phyloP scores from a whole-genome alignment of 2,113 vertebrate species.

The Procapra przewalskii region DNA sequence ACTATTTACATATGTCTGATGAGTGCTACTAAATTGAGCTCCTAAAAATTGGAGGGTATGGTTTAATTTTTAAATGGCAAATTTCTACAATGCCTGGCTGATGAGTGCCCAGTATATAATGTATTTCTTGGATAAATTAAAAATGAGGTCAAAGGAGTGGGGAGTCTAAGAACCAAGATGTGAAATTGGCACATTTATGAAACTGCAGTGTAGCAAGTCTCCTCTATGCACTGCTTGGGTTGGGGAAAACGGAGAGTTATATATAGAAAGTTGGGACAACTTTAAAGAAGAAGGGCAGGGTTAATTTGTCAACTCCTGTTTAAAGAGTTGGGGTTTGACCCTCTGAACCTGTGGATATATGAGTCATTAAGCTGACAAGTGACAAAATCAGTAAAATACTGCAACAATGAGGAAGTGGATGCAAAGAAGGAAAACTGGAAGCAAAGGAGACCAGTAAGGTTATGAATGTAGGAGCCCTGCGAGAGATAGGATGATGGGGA shows the following conservation, averaged over 20 bases:
- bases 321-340: not conserved
- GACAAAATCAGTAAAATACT: not conserved
- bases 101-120: not conserved
- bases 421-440: not conserved
- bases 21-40: not conserved
- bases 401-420: not conserved
- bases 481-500: not conserved
- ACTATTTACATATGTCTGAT: not conserved
- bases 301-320: not conserved
- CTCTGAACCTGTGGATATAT: not conserved
- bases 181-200: not conserved
- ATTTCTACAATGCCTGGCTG: not conserved
- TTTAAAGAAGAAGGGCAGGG: not conserved
- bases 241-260: not conserved
- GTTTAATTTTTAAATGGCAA: constrained; percentile 3
- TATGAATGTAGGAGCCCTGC: too few species aligned
- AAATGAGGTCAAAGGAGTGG: not conserved
- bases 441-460: not conserved
- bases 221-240: not conserved
- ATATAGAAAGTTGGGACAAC: not conserved
- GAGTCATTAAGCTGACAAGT: not conserved
- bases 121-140: not conserved
- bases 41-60: not conserved
- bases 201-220: not conserved
- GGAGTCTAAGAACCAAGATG: not conserved